These are phyloP conservation scores for Tyrannus savana DNA, from an alignment of 2,113 vertebrate species.

Conservation along the genomic window DNA sequence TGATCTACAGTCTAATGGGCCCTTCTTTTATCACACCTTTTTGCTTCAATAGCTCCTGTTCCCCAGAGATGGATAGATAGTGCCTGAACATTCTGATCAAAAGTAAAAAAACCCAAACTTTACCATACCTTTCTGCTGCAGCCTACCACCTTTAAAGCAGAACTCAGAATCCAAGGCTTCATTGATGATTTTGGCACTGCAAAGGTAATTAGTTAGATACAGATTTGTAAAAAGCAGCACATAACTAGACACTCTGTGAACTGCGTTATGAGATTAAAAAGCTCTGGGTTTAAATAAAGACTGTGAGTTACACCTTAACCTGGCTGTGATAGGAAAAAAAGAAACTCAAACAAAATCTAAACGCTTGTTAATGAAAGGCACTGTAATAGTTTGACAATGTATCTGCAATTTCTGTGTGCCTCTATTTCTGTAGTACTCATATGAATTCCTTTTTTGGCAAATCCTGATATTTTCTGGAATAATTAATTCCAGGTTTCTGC, in stretches of 20 bases:
- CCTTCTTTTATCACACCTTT: neutral
- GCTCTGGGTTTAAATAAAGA: neutral
- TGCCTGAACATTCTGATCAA: neutral
- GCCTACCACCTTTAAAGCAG: neutral
- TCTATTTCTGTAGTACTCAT: neutral
- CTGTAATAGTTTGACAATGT: neutral
- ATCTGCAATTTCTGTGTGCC: neutral
- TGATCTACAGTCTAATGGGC: neutral
- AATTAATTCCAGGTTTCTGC: neutral
- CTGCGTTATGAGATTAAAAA: neutral
- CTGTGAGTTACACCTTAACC: neutral
- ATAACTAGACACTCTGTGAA: neutral
- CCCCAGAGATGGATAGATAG: neutral
- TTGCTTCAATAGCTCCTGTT: neutral
- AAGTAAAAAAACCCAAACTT: neutral
- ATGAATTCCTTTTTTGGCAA: neutral
- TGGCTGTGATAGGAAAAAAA: neutral
- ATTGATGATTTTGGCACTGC: neutral
- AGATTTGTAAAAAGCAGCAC: neutral
- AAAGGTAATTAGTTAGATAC: neutral
- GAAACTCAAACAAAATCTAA: accelerated
- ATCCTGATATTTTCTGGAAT: neutral
- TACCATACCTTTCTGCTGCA: neutral
- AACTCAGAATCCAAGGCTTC: neutral
- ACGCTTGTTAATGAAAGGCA: neutral